Evolutionary conservation across 2,113 vertebrate species (phyloP).

Genomic region (Corythaeola cristata): DNA sequence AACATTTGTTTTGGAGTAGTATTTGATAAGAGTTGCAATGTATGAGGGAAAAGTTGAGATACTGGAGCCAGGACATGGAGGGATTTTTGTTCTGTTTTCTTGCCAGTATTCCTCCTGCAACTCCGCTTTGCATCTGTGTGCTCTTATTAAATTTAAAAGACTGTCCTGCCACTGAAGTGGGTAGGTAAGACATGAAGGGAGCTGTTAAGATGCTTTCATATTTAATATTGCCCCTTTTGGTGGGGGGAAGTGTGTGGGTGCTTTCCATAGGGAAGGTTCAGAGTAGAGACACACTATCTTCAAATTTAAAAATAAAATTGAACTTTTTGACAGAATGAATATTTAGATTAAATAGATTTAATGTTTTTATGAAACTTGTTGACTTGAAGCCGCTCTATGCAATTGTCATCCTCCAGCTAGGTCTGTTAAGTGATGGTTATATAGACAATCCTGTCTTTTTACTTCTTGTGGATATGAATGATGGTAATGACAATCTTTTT

Average conservation of each 20-base stretch:
- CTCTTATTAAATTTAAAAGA: not conserved
- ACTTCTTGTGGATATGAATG: not conserved
- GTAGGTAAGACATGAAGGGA: not conserved
- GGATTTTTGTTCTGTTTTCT: not conserved
- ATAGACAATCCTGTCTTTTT: not conserved
- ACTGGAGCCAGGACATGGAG: not conserved
- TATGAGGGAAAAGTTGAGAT: not conserved
- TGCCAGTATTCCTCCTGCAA: not conserved
- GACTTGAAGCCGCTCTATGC: not conserved
- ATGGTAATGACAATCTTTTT: not conserved
- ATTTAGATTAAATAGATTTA: not conserved
- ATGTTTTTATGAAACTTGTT: not conserved
- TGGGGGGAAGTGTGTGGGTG: not conserved
- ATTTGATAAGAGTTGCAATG: not conserved
- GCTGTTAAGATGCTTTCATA: not conserved
- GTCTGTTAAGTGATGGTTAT: not conserved
- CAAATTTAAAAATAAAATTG: not conserved
- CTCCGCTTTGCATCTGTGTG: not conserved
- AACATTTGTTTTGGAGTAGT: not conserved
- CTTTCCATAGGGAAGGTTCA: not conserved
- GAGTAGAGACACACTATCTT: not conserved
- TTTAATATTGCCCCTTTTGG: not conserved
- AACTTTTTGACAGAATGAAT: not conserved
- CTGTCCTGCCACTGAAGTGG: not conserved
- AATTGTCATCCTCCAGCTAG: not conserved